Conservation (phyloP, 2,888 invertebrate species). For the Lithophane semibrunnea region DNA sequence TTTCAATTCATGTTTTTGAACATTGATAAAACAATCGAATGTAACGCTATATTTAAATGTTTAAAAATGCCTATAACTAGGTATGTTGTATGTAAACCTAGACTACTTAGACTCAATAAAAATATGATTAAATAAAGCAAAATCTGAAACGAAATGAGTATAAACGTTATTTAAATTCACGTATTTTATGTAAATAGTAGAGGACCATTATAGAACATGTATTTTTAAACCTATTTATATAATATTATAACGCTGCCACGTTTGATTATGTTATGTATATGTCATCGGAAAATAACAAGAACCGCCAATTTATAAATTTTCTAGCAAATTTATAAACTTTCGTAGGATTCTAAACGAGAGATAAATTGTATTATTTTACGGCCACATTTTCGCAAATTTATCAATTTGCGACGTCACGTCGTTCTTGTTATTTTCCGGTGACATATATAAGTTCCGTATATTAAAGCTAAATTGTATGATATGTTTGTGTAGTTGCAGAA, state of each 20-base stretch:
- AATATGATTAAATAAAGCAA: slow-evolving; percentile 16
- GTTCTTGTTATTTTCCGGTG: too few species aligned
- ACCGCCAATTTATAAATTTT: too few species aligned
- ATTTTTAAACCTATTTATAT: slow-evolving; percentile 55
- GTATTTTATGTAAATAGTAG: slow-evolving; percentile 69
- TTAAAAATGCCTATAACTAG: slow-evolving; percentile 7
- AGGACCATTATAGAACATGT: slow-evolving; percentile 67
- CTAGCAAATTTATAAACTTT: too few species aligned
- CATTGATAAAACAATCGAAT: slow-evolving; percentile 23
- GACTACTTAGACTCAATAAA: slow-evolving; percentile 7
- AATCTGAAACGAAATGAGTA: slow-evolving; percentile 20
- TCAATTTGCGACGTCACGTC: too few species aligned
- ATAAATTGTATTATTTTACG: too few species aligned
- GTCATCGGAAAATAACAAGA: too few species aligned
- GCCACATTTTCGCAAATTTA: too few species aligned
- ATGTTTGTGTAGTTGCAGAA: slow-evolving; percentile 49
- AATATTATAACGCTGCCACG: slow-evolving; percentile 27
- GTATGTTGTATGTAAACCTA: slow-evolving; percentile 29
- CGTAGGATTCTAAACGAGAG: too few species aligned
- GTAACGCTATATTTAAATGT: slow-evolving; percentile 4
- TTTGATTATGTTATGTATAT: slow-evolving; percentile 15
- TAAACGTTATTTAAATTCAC: slow-evolving; percentile 20
- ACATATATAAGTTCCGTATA: slow-evolving; percentile 14
- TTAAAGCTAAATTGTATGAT: slow-evolving; percentile 33
- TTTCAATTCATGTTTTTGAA: slow-evolving; percentile 25